Conservation (phyloP, 2,113 vertebrate genomes). For the Marmota flaviventris region DNA sequence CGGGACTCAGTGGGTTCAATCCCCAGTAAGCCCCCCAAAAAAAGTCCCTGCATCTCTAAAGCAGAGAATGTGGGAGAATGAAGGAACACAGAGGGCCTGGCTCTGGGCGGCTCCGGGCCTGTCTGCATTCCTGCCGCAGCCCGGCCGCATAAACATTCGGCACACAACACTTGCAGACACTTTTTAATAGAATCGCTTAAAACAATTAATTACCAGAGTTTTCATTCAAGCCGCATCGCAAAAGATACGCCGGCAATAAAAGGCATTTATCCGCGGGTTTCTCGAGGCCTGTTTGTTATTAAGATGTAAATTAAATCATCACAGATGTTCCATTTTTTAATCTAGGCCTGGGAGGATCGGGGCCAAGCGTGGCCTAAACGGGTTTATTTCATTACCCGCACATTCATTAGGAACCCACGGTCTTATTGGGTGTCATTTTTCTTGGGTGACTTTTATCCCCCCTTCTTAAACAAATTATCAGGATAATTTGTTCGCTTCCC, state of each 20-base stretch:
- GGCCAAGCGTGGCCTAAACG: conserved; percentile 91
- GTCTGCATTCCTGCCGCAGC: conserved; percentile 63
- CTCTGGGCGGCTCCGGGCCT: neutral
- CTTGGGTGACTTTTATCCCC: conserved; percentile 85
- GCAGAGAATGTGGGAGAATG: neutral
- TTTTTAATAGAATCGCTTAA: conserved; percentile 99
- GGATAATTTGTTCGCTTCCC: conserved; percentile 89
- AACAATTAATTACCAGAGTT: conserved; percentile 99
- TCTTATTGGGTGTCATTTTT: conserved; percentile 88
- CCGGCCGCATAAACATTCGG: conserved; percentile 91
- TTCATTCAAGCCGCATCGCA: conserved; percentile 95
- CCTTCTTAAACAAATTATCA: conserved; percentile 85
- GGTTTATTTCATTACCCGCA: conserved; percentile 95
- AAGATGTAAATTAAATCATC: conserved; percentile 99
- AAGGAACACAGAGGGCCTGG: neutral
- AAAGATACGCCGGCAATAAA: conserved; percentile 98
- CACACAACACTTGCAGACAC: conserved; percentile 94
- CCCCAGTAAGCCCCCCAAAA: no score
- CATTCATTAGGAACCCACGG: conserved; percentile 93
- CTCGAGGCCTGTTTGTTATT: conserved; percentile 99
- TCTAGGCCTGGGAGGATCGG: conserved; percentile 96
- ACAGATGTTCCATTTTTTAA: conserved; percentile 99
- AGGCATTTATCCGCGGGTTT: conserved; percentile 98
- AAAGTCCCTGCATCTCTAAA: neutral
- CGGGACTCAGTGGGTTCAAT: no score